Percentiles rank a stretch among this genome's conserved stretches.
These are phyloP conservation scores for Cheilosia urbana DNA, from an alignment of 2,888 invertebrate genomes.

Conservation along the genomic window DNA sequence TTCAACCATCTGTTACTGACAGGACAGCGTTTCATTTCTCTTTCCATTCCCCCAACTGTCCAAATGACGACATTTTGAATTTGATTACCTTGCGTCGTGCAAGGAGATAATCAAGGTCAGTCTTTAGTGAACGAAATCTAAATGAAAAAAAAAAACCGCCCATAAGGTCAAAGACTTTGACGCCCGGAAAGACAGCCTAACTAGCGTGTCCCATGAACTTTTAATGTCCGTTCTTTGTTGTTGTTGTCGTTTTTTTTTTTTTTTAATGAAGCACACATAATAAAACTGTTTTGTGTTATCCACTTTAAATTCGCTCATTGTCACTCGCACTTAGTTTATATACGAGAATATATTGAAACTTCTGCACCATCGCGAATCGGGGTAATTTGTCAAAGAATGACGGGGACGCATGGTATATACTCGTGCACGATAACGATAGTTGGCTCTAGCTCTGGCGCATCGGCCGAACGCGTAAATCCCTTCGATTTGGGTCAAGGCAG, in stretches of 20 bases:
- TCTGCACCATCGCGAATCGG: slow-evolving; percentile 34
- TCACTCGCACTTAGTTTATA: neutral
- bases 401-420: too few species aligned
- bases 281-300: slow-evolving; percentile 37
- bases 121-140: neutral
- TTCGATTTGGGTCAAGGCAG: slow-evolving; percentile 69
- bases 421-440: neutral
- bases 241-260: neutral
- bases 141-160: slow-evolving; percentile 1
- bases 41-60: neutral
- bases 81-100: neutral
- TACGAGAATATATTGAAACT: slow-evolving; percentile 38
- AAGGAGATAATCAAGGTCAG: slow-evolving; percentile 49
- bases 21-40: neutral
- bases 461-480: slow-evolving; percentile 54
- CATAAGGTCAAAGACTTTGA: slow-evolving; percentile 56
- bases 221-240: slow-evolving; percentile 39
- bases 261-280: slow-evolving; percentile 35
- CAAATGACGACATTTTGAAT: slow-evolving; percentile 1
- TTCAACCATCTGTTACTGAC: slow-evolving; percentile 7
- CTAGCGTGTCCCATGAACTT: slow-evolving; percentile 57
- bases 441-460: slow-evolving; percentile 19
- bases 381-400: slow-evolving; percentile 52
- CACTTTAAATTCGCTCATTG: slow-evolving; percentile 12
- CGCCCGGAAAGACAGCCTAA: slow-evolving; percentile 40